Evolutionary conservation across 2,797 vertebrate species (phyloP).

Genomic region (Halcyon badia): DNA sequence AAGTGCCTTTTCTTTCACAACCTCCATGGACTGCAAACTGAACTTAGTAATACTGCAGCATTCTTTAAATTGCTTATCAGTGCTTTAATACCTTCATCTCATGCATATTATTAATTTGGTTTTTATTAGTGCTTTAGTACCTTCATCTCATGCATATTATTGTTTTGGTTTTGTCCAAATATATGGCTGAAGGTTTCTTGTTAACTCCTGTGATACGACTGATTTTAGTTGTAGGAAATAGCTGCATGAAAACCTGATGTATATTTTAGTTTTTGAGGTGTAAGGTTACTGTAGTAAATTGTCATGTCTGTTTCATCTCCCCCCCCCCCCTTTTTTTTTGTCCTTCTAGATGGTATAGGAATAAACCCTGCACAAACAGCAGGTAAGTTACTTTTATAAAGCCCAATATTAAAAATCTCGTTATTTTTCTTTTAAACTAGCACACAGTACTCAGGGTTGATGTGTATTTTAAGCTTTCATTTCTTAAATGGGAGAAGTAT

Average conservation of each 20-base stretch:
- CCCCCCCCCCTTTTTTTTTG: neutral
- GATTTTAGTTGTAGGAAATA: neutral
- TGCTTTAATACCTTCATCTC: too few species aligned
- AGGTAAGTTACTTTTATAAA: constrained; percentile 83
- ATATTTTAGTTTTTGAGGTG: neutral
- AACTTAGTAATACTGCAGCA: neutral
- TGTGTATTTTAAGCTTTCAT: neutral
- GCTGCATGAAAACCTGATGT: neutral
- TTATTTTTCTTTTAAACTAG: neutral
- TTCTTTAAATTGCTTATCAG: neutral
- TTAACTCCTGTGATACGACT: neutral
- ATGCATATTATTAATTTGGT: neutral
- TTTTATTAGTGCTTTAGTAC: neutral
- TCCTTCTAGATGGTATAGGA: constrained; percentile 92
- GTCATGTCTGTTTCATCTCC: neutral
- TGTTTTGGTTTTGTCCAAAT: neutral
- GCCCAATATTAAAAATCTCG: neutral
- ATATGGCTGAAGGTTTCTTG: neutral
- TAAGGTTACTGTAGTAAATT: neutral
- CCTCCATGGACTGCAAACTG: neutral
- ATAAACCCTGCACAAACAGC: constrained; percentile 98
- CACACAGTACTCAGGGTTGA: neutral
- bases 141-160: too few species aligned
- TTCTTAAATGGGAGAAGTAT: neutral
- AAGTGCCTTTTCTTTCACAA: neutral